Evolutionary conservation across 92 coral and sea anemone genomes (phyloP), one percentile per base, ranked within the genome.

Genomic region (Desmophyllum pertusum): DNA sequence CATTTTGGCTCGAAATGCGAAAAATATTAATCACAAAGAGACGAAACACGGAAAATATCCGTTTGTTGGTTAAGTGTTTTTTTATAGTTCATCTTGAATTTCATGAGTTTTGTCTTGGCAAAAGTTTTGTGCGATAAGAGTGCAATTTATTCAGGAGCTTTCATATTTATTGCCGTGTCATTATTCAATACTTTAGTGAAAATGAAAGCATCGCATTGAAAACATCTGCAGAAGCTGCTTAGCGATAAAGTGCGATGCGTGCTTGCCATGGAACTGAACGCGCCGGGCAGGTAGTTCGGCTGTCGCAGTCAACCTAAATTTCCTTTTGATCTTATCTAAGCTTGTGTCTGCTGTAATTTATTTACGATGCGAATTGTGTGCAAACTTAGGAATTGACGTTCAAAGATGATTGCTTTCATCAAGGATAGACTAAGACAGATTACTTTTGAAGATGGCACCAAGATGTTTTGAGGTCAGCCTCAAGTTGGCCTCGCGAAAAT

Each of bases 201-300:
- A 68, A 35, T 31, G 46, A 66, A 36, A 51, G 77, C 69, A 70
- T 69, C 76, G 48, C 71, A 37, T 69, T 50, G 30, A 35, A 50
- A 67, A 52, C 84, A 80, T 80, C 84, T 80, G 84, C 31, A 45
- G 61, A 78, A 79, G 84, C 75, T 79, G 84, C 75, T 30, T 17
- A 10, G 75, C 38, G 84, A 80, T 80, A 68, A 80, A 55, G 19
- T 57, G 2, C 39, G 14, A n/a, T 15, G 70, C 41, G 70, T 65
- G 55, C 35, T 50, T 68, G 31, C 48, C 45, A 67, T 30, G 37
- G 66, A 80, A 43, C n/a, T n/a, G n/a, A 40, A 31, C 23, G 41
- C 45, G 36, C 33, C 23, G 79, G 73, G 43, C 79, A 57, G 86
- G 86, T 72, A 82, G 29, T 39, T 57, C 69, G 85, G 36, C 70